Percentiles rank a stretch among this genome's conserved stretches.
Evolutionary conservation across 2,797 vertebrate species (phyloP).

Genomic region (Aselliscus stoliczkanus): DNA sequence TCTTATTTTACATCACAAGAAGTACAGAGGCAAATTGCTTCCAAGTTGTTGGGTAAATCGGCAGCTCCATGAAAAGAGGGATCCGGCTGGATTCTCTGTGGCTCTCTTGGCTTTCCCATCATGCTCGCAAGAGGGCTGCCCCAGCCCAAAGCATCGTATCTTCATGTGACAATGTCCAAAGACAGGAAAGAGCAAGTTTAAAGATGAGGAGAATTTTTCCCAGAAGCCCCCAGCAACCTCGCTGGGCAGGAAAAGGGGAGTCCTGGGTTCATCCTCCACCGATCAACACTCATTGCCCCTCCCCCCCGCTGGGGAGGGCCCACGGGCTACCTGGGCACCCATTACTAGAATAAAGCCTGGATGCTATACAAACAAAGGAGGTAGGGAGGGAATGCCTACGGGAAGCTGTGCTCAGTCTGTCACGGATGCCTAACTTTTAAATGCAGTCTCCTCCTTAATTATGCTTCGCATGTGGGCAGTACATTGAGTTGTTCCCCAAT

Average conservation of each 20-base stretch:
- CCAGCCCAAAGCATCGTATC: not conserved
- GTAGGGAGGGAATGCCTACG: not conserved
- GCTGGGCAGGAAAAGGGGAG: not conserved
- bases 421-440: not conserved
- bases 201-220: not conserved
- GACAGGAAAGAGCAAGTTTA: not conserved
- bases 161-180: not conserved
- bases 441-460: not conserved
- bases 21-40: not conserved
- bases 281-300: not conserved
- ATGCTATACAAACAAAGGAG: not conserved
- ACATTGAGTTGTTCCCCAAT: not conserved
- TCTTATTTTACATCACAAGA: not conserved
- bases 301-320: not conserved
- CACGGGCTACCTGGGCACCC: not conserved
- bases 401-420: not conserved
- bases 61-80: not conserved
- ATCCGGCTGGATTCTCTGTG: not conserved
- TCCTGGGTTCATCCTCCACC: not conserved
- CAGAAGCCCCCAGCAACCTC: not conserved
- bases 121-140: not conserved
- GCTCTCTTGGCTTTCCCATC: not conserved
- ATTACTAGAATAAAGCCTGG: not conserved
- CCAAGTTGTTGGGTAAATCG: accelerated
- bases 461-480: not conserved